Percentiles rank a stretch among this genome's conserved stretches.
These are phyloP conservation scores for Nasonia giraulti DNA, from an alignment of 1,140 invertebrate genomes.

Conservation along the genomic window DNA sequence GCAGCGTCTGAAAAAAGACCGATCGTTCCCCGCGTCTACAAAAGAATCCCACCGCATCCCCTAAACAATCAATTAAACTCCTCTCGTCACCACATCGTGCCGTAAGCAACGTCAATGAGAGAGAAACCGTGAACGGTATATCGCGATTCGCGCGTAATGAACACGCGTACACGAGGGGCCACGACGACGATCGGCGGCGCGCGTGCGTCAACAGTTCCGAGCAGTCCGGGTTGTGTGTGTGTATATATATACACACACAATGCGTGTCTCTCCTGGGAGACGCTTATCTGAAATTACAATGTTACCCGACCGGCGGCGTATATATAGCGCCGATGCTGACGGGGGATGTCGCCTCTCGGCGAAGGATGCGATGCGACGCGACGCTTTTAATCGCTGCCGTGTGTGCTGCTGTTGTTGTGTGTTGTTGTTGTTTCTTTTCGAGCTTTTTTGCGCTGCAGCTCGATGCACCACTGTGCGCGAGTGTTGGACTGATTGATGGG, in stretches of 20 bases:
- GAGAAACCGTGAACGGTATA: not conserved
- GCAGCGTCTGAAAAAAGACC: not conserved
- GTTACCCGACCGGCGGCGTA: slow-evolving; percentile 55
- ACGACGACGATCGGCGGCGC: not conserved
- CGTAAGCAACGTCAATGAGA: not conserved
- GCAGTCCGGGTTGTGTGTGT: not conserved
- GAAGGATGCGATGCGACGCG: slow-evolving; percentile 2
- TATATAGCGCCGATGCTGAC: not conserved
- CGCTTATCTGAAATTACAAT: slow-evolving; percentile 70
- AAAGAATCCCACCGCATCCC: not conserved
- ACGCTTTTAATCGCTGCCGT: slow-evolving; percentile 8
- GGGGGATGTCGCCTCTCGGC: slow-evolving; percentile 1
- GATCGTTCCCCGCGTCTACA: not conserved
- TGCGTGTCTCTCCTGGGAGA: slow-evolving; percentile 69
- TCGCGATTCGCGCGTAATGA: not conserved
- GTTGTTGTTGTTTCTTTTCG: not conserved
- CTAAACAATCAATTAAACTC: slow-evolving; percentile 4
- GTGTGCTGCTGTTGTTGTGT: not conserved
- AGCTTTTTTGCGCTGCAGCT: not conserved
- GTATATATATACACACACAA: slow-evolving; percentile 15
- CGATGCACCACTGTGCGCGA: not conserved
- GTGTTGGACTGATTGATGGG: slow-evolving; percentile 22
- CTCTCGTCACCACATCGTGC: not conserved
- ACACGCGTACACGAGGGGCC: not conserved
- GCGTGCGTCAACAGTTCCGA: not conserved